Evolutionary conservation across 2,797 vertebrate genomes (phyloP).

Genomic region (Ceyx erithaca): DNA sequence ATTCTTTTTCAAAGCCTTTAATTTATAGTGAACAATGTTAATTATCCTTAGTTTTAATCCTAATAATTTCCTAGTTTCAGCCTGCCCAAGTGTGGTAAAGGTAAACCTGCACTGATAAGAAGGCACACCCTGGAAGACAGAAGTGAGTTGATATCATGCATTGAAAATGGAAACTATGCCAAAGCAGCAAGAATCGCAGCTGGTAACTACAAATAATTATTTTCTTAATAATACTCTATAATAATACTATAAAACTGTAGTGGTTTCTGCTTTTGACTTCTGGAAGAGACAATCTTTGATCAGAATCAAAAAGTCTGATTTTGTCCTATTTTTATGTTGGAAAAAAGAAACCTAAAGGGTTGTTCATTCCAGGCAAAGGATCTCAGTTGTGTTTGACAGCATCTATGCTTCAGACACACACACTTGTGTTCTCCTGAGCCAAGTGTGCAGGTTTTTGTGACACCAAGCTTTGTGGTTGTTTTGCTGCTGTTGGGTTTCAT

Average conservation of each 20-base stretch:
- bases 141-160: conserved; percentile 94
- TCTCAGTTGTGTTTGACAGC: neutral
- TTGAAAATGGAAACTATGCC: conserved; percentile 96
- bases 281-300: neutral
- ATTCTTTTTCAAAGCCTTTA: neutral
- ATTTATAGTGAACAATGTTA: neutral
- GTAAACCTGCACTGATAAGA: conserved; percentile 93
- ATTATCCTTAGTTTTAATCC: neutral
- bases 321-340: too few species aligned
- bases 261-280: neutral
- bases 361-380: neutral
- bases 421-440: neutral
- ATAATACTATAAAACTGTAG: too few species aligned
- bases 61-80: conserved; percentile 77
- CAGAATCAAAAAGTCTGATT: neutral
- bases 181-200: conserved; percentile 96
- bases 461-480: neutral
- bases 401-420: neutral
- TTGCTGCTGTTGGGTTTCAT: neutral
- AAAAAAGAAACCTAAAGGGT: neutral
- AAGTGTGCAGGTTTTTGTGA: neutral
- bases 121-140: conserved; percentile 95
- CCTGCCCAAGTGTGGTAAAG: conserved; percentile 92
- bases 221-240: neutral
- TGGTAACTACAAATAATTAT: conserved; percentile 79